Base-by-base conservation (phyloP, 2,113 vertebrate genomes). In the Gambusia affinis region DNA sequence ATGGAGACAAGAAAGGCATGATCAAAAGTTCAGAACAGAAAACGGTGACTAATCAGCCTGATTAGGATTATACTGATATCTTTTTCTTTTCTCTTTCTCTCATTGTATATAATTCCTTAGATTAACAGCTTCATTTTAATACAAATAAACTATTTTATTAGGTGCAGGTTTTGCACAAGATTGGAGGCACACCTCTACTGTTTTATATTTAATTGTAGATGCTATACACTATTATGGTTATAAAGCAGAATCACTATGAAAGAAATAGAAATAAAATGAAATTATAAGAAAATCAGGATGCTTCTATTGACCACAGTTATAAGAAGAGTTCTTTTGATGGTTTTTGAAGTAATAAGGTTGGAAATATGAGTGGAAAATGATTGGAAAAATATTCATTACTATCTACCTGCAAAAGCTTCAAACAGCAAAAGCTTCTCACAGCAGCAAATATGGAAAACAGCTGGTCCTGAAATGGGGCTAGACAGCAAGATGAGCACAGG, bases 351-450 rank as follows among this genome's bases (percentile, higher is more conserved):
- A 79, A 86, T 69, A 60, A 60, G 68, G 28, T 87, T 87, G 85
- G 91, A 88, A 91, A 89, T 77, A 67, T 72, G 62, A 85, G 75
- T 79, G 71, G 85, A 83, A 86, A 87, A 89, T 81, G 68, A 87
- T 76, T 74, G 81, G 24, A 83, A 86, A 90, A 91, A 88, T 73
- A 85, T 85, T 84, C 82, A 76, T 71, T 64, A 78, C 85, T 88
- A 88, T 91, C 87, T 87, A 63, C 83, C 88, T 85, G 75, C n/a
- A n/a, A n/a, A n/a, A n/a, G n/a, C n/a, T n/a, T 63, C 71, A 78
- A 27, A 28, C 78, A 75, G 80, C 29, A 72, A 67, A 88, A 8
- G 67, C 39, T 84, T 88, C 81, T 78, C 79, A 75, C 60, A 80
- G 84, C 82, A 78, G 67, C 85, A 81, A 85, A 88, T 82, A 81